Conservation (phyloP, 2,888 invertebrate genomes). For the Agapetus fuscipes region DNA sequence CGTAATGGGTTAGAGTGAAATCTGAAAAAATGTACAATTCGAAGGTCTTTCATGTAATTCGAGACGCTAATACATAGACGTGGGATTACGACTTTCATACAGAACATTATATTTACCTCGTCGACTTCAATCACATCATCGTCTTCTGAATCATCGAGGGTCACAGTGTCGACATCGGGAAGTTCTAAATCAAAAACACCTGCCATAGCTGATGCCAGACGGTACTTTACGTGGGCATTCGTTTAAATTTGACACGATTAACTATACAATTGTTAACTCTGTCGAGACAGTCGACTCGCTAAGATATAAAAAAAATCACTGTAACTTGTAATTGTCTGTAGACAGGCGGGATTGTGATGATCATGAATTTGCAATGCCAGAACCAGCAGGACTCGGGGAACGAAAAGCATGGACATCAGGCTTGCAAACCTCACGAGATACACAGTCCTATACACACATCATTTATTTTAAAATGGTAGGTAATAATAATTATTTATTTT, state of each 20-base stretch:
- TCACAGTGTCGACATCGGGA: conserved; percentile 56
- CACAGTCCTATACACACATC: no score
- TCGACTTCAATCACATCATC: conserved; percentile 84
- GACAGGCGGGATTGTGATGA: conserved; percentile 11
- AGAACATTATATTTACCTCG: no score
- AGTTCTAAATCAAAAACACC: conserved; percentile 92
- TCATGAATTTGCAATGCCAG: no score
- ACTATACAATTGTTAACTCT: no score
- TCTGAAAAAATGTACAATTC: not conserved
- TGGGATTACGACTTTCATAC: no score
- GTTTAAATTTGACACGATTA: conserved; percentile 2
- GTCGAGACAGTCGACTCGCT: conserved; percentile 3
- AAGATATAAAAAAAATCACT: conserved; percentile 3
- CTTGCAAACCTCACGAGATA: no score
- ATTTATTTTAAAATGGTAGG: no score
- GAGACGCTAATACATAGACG: no score
- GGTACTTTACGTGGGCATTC: conserved; percentile 14
- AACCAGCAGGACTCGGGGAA: no score
- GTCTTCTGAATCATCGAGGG: conserved; percentile 67
- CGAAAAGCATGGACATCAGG: no score
- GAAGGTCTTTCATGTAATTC: no score
- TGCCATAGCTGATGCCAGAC: conserved; percentile 58
- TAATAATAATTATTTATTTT: no score
- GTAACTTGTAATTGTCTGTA: conserved; percentile 7
- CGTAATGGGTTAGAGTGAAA: not conserved